Evolutionary conservation across 2,113 vertebrate genomes (phyloP).

Genomic region (Antechinus stuartii): DNA sequence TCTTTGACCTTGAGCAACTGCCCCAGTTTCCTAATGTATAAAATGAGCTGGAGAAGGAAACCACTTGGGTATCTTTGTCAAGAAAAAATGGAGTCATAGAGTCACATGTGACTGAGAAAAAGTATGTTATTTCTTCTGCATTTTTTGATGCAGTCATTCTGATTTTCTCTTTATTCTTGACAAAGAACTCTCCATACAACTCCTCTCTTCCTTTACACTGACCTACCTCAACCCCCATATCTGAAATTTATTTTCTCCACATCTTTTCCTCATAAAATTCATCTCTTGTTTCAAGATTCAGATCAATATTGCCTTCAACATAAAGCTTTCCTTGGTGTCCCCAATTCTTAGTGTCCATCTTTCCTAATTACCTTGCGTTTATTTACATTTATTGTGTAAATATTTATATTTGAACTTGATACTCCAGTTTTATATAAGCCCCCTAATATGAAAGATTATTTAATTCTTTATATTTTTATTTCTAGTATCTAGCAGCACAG

Average conservation of each 20-base stretch:
- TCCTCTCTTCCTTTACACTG: not conserved
- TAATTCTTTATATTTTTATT: too few relatives aligned
- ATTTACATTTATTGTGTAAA: not conserved
- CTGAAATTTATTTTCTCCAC: not conserved
- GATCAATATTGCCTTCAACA: not conserved
- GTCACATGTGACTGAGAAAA: too few relatives aligned
- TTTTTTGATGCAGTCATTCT: not conserved
- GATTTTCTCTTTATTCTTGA: not conserved
- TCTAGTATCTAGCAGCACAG: too few relatives aligned
- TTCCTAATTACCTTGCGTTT: not conserved
- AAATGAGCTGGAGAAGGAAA: too few relatives aligned
- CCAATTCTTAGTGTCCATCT: not conserved
- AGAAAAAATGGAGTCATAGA: too few relatives aligned
- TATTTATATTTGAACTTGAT: not conserved
- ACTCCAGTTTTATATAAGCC: too few relatives aligned
- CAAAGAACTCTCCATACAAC: not conserved
- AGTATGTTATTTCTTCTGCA: not conserved
- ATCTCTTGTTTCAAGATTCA: not conserved
- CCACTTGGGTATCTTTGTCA: too few relatives aligned
- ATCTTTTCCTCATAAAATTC: not conserved
- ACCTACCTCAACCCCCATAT: not conserved
- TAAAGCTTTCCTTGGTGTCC: not conserved
- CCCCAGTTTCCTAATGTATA: too few relatives aligned
- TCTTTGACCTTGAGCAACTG: too few relatives aligned
- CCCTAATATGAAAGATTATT: too few relatives aligned